Evolutionary conservation across 2,888 invertebrate species (phyloP).

Genomic region (Sussaba pulchella): DNA sequence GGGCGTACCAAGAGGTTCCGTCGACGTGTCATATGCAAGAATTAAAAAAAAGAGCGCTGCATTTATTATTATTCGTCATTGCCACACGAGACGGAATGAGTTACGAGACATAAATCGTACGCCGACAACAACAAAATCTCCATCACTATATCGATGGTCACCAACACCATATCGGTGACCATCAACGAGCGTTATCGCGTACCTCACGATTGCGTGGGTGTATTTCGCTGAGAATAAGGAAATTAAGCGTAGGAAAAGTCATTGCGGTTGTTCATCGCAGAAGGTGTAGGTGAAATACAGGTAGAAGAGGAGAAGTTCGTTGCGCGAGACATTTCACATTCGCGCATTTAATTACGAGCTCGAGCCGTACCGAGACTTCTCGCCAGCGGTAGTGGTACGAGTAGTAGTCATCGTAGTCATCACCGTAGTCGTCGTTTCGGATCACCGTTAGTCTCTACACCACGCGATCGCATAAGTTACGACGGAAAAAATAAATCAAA

Average conservation of each 20-base stretch:
- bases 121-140: conserved; percentile 28
- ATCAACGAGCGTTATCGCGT: conserved; percentile 71
- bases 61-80: no score
- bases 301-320: not conserved
- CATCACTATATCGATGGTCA: conserved; percentile 50
- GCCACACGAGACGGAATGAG: no score
- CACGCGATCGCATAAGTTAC: conserved; percentile 36
- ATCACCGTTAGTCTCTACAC: conserved; percentile 69
- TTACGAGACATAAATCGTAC: conserved; percentile 22
- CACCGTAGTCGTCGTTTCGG: conserved; percentile 33
- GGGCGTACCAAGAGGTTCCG: no score
- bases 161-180: conserved; percentile 53
- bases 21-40: no score
- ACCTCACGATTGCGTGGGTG: conserved; percentile 76
- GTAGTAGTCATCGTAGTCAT: no score
- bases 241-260: conserved; percentile 67
- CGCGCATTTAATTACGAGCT: conserved; percentile 69
- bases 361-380: conserved; percentile 54
- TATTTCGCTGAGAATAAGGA: conserved; percentile 56
- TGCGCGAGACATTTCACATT: conserved; percentile 59
- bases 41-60: no score
- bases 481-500: no score
- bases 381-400: no score
- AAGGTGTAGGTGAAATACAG: conserved; percentile 22
- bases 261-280: conserved; percentile 35